These are phyloP conservation scores for Clarias pachynema DNA, from an alignment of 2,797 vertebrate species.

Conservation along the genomic window DNA sequence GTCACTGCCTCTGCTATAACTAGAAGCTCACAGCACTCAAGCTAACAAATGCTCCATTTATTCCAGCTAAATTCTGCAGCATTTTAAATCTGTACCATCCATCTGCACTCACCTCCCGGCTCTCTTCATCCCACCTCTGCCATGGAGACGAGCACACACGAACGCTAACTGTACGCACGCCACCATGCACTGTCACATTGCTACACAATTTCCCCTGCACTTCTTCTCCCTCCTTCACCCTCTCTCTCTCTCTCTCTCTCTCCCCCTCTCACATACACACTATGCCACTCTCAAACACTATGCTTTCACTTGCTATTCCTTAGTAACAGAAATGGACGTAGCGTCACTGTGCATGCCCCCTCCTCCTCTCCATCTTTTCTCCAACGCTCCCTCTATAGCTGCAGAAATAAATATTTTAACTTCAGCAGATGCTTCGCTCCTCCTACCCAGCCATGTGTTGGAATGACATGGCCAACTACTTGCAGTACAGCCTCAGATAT, in stretches of 20 bases:
- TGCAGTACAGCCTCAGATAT: conserved; percentile 58
- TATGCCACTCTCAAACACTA: conserved; percentile 26
- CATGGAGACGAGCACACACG: conserved; percentile 40
- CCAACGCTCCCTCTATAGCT: conserved; percentile 1
- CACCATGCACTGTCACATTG: conserved; percentile 12
- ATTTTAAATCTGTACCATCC: background rate
- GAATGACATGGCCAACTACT: conserved; percentile 44
- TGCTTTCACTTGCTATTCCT: conserved; percentile 64
- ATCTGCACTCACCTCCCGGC: conserved; percentile 63
- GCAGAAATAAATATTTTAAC: conserved; percentile 70
- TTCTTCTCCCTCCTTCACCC: conserved; percentile 11
- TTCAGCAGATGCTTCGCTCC: conserved; percentile 46
- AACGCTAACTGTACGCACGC: conserved; percentile 16
- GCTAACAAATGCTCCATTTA: background rate
- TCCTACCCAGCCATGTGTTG: background rate
- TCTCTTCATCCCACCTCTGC: conserved; percentile 64
- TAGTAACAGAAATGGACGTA: conserved; percentile 72
- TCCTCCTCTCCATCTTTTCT: conserved; percentile 38
- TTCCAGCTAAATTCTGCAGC: background rate
- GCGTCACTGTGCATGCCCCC: conserved; percentile 56
- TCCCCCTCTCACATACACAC: conserved; percentile 25
- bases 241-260: conserved; percentile 1
- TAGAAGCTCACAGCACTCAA: background rate
- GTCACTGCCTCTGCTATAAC: background rate
- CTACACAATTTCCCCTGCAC: conserved; percentile 36